Conservation (phyloP, 2,888 invertebrate species). For the Napeogenes sylphis region DNA sequence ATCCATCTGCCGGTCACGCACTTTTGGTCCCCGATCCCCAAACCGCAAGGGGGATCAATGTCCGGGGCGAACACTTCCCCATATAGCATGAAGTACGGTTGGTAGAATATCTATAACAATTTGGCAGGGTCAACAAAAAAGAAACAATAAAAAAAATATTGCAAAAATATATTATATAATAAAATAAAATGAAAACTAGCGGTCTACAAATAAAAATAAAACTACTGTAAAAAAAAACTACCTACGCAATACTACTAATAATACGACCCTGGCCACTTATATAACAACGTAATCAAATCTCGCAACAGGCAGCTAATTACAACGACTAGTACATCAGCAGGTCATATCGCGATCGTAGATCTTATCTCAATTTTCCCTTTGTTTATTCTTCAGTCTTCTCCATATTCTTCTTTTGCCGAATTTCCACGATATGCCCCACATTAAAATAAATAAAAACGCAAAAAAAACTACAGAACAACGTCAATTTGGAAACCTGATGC, state of each 20-base stretch:
- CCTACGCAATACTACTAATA: slow-evolving; percentile 10
- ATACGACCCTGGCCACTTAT: slow-evolving; percentile 19
- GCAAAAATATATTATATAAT: slow-evolving; percentile 27
- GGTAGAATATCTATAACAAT: slow-evolving; percentile 88
- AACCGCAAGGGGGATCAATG: slow-evolving; percentile 94
- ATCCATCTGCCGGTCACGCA: slow-evolving; percentile 95
- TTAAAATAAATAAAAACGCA: slow-evolving; percentile 20
- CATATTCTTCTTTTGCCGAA: background rate
- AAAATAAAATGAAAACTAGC: slow-evolving; percentile 13
- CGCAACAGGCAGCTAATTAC: slow-evolving; percentile 62
- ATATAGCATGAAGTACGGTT: slow-evolving; percentile 99
- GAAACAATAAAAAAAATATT: slow-evolving; percentile 35
- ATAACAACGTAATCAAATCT: slow-evolving; percentile 50
- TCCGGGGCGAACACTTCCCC: slow-evolving; percentile 98
- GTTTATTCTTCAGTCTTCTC: background rate
- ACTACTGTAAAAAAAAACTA: slow-evolving; percentile 19
- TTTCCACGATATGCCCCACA: slow-evolving; percentile 22
- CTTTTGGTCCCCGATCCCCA: slow-evolving; percentile 80
- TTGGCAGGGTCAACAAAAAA: slow-evolving; percentile 43
- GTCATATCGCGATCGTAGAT: slow-evolving; percentile 22
- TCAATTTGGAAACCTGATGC: slow-evolving; percentile 84
- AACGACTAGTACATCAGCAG: slow-evolving; percentile 21
- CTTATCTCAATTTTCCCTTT: background rate
- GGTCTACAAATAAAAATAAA: slow-evolving; percentile 23
- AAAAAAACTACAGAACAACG: slow-evolving; percentile 32